Evolutionary conservation across 2,888 invertebrate species (phyloP).

Genomic region (Fabriciana adippe): DNA sequence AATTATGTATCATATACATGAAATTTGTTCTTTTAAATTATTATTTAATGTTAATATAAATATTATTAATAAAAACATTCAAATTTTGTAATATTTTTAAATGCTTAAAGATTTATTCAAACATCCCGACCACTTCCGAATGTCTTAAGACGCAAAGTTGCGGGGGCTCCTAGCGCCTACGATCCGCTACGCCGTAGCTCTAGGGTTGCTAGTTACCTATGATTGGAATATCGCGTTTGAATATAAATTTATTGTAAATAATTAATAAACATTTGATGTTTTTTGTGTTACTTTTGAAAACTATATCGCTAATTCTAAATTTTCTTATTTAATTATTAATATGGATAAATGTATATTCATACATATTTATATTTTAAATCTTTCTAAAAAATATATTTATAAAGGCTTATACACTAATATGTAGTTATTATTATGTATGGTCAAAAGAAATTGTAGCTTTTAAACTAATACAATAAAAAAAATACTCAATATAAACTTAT

Average conservation of each 20-base stretch:
- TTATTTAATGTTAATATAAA: neutral
- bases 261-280: neutral
- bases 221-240: neutral
- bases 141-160: slow-evolving; percentile 13
- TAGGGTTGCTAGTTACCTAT: slow-evolving; percentile 30
- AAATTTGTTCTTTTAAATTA: no score
- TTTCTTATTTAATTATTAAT: no score
- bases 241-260: neutral
- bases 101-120: slow-evolving; percentile 12
- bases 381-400: no score
- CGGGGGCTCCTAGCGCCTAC: slow-evolving; percentile 38
- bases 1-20: no score
- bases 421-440: no score
- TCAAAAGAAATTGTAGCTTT: no score
- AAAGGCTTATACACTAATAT: no score
- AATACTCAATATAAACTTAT: no score
- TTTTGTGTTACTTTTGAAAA: neutral
- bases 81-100: slow-evolving; percentile 6
- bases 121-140: slow-evolving; percentile 12
- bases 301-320: no score
- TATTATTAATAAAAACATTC: neutral
- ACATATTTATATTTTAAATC: no score
- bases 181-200: slow-evolving; percentile 39
- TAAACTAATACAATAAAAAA: no score
- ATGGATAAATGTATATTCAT: no score